A percentile compares a stretch with the other conserved stretches of the same genome.
Evolutionary conservation across 2,888 invertebrate genomes (phyloP).

Genomic region (Caenorhabditis macrosperma): DNA sequence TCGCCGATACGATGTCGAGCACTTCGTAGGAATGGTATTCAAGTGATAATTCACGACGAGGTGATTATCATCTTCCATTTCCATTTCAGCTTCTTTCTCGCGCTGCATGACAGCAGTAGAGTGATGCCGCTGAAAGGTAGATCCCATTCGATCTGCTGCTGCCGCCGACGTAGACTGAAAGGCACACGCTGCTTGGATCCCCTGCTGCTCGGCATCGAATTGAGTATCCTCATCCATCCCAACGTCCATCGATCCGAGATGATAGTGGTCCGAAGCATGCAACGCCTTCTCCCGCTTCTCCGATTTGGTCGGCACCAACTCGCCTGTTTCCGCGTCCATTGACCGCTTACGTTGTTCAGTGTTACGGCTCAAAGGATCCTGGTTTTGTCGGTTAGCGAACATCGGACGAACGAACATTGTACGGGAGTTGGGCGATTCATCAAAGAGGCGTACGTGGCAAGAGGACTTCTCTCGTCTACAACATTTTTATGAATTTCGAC

Average conservation of each 20-base stretch:
- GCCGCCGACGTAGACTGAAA: background rate
- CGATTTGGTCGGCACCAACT: background rate
- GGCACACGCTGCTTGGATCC: background rate
- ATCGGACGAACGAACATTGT: conserved; percentile 12
- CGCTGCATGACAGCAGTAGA: background rate
- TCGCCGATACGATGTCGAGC: conserved; percentile 55
- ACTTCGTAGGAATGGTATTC: background rate
- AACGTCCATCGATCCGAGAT: conserved; percentile 6
- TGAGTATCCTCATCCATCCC: too few relatives aligned
- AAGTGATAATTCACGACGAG: conserved; percentile 39
- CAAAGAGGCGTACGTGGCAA: conserved; percentile 18
- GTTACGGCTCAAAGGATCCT: background rate
- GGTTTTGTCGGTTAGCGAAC: background rate
- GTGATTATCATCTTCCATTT: background rate
- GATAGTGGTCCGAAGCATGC: conserved; percentile 12
- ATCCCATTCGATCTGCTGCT: background rate
- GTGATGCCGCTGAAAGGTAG: background rate
- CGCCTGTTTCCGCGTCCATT: background rate
- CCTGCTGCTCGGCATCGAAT: background rate
- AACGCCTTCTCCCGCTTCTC: background rate
- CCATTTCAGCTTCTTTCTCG: background rate
- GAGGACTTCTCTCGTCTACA: conserved; percentile 13
- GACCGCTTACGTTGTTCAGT: too few relatives aligned
- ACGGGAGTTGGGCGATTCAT: conserved; percentile 32
- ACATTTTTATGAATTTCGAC: too few relatives aligned